Evolutionary conservation across 1,140 invertebrate genomes (phyloP).

Genomic region (Drosophila kanapiae): DNA sequence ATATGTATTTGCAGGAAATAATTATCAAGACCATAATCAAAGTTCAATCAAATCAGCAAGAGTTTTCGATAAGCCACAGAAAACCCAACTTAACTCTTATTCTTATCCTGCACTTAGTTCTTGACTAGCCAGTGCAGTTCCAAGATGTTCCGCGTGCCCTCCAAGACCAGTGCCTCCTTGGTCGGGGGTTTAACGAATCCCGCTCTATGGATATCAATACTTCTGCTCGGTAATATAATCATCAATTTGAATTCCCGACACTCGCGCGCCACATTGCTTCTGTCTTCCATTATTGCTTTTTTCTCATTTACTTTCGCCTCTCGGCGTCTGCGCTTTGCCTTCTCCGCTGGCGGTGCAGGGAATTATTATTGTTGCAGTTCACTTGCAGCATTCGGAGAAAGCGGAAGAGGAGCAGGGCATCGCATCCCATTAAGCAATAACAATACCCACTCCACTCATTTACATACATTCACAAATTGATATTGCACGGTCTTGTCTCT

Average conservation of each 20-base stretch:
- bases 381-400: conserved; percentile 41
- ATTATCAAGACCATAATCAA: conserved; percentile 28
- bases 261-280: conserved; percentile 14
- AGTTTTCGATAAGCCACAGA: conserved; percentile 16
- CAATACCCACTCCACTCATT: conserved; percentile 4
- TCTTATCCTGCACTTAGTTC: conserved; percentile 19
- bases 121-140: neutral
- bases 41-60: conserved; percentile 30
- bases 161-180: neutral
- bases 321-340: conserved; percentile 23
- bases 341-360: neutral
- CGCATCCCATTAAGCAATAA: conserved; percentile 10
- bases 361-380: conserved; percentile 31
- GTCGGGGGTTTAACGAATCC: neutral
- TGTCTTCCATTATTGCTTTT: conserved; percentile 4
- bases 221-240: conserved; percentile 31
- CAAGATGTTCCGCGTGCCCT: conserved; percentile 13
- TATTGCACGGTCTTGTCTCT: conserved; percentile 11
- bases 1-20: neutral
- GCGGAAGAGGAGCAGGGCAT: conserved; percentile 8
- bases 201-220: conserved; percentile 3
- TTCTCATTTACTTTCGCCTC: conserved; percentile 7
- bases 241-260: conserved; percentile 13
- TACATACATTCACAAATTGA: conserved; percentile 2
- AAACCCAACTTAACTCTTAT: neutral